phyloP scores from a whole-genome alignment of 2,888 invertebrate genomes.

The Caenorhabditis uteleia region DNA sequence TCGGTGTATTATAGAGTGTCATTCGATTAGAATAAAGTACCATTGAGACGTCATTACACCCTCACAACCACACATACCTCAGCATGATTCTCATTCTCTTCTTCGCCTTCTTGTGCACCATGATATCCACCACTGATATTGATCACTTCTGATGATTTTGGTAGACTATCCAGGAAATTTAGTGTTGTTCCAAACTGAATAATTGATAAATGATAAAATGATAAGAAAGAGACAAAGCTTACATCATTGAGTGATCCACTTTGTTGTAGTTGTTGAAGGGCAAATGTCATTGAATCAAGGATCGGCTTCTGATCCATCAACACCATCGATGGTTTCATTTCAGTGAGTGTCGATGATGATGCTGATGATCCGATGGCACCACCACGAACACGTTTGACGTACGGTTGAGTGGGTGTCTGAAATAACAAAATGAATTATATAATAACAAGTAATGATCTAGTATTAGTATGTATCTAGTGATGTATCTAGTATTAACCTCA shows the following conservation, averaged over 20 bases:
- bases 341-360: background rate
- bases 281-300: constrained; percentile 35
- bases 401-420: constrained; percentile 65
- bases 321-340: constrained; percentile 24
- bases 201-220: too few species aligned
- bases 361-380: constrained; percentile 14
- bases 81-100: constrained; percentile 36
- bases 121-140: constrained; percentile 48
- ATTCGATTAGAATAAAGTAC: too few species aligned
- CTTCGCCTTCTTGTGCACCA: constrained; percentile 13
- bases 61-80: too few species aligned
- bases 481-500: too few species aligned
- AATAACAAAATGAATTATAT: constrained; percentile 6
- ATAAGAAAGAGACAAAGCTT: background rate
- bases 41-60: too few species aligned
- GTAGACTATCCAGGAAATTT: constrained; percentile 53
- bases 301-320: constrained; percentile 30
- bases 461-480: too few species aligned
- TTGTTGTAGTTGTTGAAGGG: constrained; percentile 43
- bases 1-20: too few species aligned
- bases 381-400: constrained; percentile 60
- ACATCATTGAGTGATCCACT: constrained; percentile 12
- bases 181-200: constrained; percentile 25
- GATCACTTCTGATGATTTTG: constrained; percentile 54
- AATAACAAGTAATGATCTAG: too few species aligned